These are phyloP conservation scores for Nomada flava DNA, from an alignment of 2,888 invertebrate genomes.

Conservation along the genomic window DNA sequence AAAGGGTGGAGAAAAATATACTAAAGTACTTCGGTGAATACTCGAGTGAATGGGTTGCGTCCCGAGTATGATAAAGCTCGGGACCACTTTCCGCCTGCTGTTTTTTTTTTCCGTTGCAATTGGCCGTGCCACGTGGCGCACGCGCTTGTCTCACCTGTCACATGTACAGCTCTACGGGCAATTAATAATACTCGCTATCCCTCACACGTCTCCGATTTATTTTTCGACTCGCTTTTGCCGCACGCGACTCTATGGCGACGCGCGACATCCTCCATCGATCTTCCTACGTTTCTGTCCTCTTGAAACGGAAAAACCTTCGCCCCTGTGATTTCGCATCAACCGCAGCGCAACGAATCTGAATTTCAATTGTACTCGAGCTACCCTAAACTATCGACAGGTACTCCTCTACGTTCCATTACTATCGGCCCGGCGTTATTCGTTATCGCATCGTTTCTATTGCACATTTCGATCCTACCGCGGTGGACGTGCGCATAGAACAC, in stretches of 20 bases:
- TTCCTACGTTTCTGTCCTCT: background rate
- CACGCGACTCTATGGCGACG: conserved; percentile 43
- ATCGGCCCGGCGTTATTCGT: too few relatives aligned
- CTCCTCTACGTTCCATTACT: too few relatives aligned
- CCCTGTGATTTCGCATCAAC: too few relatives aligned
- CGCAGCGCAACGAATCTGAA: too few relatives aligned
- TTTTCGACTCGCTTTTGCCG: conserved; percentile 71
- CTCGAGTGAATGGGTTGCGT: conserved; percentile 47
- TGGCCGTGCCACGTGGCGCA: conserved; percentile 20
- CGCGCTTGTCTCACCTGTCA: conserved; percentile 24
- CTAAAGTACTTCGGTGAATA: conserved; percentile 43
- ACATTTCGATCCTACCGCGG: too few relatives aligned
- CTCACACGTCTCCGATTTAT: conserved; percentile 66
- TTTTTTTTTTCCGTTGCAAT: conserved; percentile 32
- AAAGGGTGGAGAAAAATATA: conserved; percentile 42
- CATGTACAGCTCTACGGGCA: conserved; percentile 41
- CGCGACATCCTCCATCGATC: conserved; percentile 14
- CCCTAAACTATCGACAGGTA: too few relatives aligned
- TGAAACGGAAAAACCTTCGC: too few relatives aligned
- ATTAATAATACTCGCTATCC: conserved; percentile 64
- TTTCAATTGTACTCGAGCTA: too few relatives aligned
- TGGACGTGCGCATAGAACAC: too few relatives aligned
- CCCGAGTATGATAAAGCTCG: conserved; percentile 44
- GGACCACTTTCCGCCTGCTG: conserved; percentile 49
- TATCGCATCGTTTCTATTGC: too few relatives aligned